Percentiles rank a stretch among this genome's conserved stretches.
phyloP scores from a whole-genome alignment of 2,888 invertebrate genomes.

The Pandemis corylana region DNA sequence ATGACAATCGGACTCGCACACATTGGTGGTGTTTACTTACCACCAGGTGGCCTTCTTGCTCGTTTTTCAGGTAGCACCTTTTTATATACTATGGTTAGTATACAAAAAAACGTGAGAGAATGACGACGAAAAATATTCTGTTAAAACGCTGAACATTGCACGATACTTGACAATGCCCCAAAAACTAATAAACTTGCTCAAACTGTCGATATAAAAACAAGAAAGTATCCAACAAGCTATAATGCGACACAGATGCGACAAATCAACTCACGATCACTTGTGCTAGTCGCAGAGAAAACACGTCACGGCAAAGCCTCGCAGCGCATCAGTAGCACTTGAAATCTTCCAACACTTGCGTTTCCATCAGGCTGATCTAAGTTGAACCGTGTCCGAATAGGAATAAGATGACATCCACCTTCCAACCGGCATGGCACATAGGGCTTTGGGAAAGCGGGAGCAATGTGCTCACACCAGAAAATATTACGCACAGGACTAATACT shows the following conservation, averaged over 20 bases:
- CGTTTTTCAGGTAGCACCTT: no score
- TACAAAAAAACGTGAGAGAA: no score
- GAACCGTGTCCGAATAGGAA: not conserved
- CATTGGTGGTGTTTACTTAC: no score
- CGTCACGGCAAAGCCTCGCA: not conserved
- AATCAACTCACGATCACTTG: not conserved
- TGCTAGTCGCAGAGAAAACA: not conserved
- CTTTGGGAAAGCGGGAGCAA: not conserved
- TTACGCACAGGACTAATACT: not conserved
- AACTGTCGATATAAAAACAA: no score
- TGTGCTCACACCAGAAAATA: not conserved
- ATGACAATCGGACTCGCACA: no score
- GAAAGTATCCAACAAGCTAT: no score
- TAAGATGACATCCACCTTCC: not conserved
- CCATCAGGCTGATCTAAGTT: not conserved
- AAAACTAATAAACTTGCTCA: no score
- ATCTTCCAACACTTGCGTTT: not conserved
- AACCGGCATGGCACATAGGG: not conserved
- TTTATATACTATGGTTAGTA: no score
- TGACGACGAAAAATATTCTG: no score
- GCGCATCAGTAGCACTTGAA: not conserved
- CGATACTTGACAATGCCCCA: no score
- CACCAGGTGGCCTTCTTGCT: no score
- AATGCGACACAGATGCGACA: not conserved
- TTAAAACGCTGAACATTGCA: no score